These are phyloP conservation scores for Muraenolepis orangiensis DNA, from an alignment of 2,797 vertebrate species.

Conservation along the genomic window DNA sequence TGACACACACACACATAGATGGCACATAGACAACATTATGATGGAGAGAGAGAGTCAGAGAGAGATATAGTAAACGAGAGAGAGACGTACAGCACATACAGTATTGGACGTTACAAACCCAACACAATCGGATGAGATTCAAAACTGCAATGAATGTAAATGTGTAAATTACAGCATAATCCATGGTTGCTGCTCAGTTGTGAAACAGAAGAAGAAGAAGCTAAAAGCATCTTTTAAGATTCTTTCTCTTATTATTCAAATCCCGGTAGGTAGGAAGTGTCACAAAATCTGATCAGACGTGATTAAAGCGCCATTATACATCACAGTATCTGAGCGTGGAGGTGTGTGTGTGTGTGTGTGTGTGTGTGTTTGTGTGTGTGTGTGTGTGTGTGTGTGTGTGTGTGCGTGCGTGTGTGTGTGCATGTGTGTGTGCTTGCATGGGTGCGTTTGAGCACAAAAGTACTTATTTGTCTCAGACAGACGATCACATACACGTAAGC, in stretches of 20 bases:
- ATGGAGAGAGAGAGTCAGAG: not conserved
- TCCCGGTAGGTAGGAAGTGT: constrained; percentile 53
- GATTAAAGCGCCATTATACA: constrained; percentile 62
- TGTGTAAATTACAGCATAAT: too few relatives aligned
- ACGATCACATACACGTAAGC: not conserved
- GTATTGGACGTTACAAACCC: too few relatives aligned
- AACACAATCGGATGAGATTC: too few relatives aligned
- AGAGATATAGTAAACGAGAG: too few relatives aligned
- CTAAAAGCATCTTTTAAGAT: constrained; percentile 53
- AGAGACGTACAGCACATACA: not conserved
- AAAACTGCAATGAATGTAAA: too few relatives aligned
- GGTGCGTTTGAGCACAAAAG: not conserved
- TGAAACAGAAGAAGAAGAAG: constrained; percentile 15
- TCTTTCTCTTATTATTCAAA: constrained; percentile 67
- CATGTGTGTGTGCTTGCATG: too few relatives aligned
- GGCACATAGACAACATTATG: too few relatives aligned
- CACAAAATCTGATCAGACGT: constrained; percentile 55
- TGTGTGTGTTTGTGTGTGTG: too few relatives aligned
- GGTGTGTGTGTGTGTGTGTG: too few relatives aligned
- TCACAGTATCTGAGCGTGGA: too few relatives aligned
- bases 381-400: not conserved
- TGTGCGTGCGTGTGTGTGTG: constrained; percentile 4
- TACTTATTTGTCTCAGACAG: too few relatives aligned
- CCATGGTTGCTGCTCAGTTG: too few relatives aligned
- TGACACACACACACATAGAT: not conserved